Percentiles rank a stretch among this genome's conserved stretches.
phyloP scores from a whole-genome alignment of 1,140 invertebrate species.

The Drosophila neocordata region DNA sequence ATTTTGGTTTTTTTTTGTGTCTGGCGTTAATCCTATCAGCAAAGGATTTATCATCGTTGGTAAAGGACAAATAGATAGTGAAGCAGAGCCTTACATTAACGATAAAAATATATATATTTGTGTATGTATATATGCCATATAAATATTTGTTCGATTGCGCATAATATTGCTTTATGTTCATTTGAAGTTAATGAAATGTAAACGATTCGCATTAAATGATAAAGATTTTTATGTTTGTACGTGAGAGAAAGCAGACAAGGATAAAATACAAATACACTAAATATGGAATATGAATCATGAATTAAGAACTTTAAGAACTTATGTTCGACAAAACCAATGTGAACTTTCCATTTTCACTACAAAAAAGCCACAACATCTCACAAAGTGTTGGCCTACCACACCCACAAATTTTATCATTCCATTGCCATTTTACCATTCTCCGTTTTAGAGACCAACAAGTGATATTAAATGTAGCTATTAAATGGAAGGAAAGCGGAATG shows the following conservation, averaged over 20 bases:
- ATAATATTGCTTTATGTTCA: constrained; percentile 14
- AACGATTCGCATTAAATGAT: constrained; percentile 15
- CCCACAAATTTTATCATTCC: constrained; percentile 1
- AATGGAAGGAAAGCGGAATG: constrained; percentile 9
- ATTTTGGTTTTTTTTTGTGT: constrained; percentile 19
- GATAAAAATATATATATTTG: neutral
- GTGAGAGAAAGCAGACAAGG: neutral
- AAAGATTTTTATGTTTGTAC: constrained; percentile 10
- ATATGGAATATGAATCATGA: neutral
- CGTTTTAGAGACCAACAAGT: constrained; percentile 40
- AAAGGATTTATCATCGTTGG: constrained; percentile 15
- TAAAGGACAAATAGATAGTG: constrained; percentile 5
- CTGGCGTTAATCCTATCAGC: constrained; percentile 22
- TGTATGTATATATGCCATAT: neutral
- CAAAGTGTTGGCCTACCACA: constrained; percentile 15
- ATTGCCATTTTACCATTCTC: neutral
- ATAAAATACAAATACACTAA: neutral
- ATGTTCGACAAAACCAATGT: neutral
- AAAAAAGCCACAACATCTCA: neutral
- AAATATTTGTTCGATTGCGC: constrained; percentile 16
- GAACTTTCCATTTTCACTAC: constrained; percentile 10
- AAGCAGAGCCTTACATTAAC: neutral
- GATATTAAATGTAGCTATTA: constrained; percentile 59
- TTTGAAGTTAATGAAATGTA: constrained; percentile 17
- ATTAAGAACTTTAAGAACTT: neutral